These are phyloP conservation scores for Campoplex capitator DNA, from an alignment of 2,888 invertebrate genomes.

Conservation along the genomic window DNA sequence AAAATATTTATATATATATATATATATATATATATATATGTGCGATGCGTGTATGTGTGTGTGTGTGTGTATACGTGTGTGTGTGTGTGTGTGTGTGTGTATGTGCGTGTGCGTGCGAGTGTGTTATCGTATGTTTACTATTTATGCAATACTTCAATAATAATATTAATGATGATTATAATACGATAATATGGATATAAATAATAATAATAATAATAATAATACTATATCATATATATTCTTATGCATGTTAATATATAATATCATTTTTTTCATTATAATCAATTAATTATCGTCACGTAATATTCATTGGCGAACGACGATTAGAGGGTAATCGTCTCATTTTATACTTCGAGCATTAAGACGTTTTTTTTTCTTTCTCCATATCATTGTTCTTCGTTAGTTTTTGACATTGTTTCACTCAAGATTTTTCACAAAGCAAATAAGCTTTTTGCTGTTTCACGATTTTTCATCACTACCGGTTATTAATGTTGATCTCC, in stretches of 20 bases:
- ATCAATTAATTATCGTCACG: slow-evolving; percentile 71
- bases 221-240: slow-evolving; percentile 24
- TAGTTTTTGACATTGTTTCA: slow-evolving; percentile 25
- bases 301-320: slow-evolving; percentile 80
- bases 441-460: background rate
- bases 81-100: too few species aligned
- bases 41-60: too few species aligned
- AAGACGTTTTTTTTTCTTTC: slow-evolving; percentile 71
- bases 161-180: slow-evolving; percentile 38
- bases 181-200: background rate
- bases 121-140: slow-evolving; percentile 74
- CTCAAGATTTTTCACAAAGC: background rate
- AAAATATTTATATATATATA: slow-evolving; percentile 81
- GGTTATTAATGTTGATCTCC: background rate
- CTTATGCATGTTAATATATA: slow-evolving; percentile 57
- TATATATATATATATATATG: slow-evolving; percentile 26
- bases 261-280: slow-evolving; percentile 51
- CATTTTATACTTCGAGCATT: slow-evolving; percentile 76
- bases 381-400: slow-evolving; percentile 58
- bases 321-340: slow-evolving; percentile 78
- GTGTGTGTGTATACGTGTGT: too few species aligned
- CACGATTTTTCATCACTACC: background rate
- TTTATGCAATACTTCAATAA: slow-evolving; percentile 75
- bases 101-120: too few species aligned
- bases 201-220: slow-evolving; percentile 35